Base-by-base conservation (phyloP, 2,888 invertebrate species). In the Melipona beecheii region DNA sequence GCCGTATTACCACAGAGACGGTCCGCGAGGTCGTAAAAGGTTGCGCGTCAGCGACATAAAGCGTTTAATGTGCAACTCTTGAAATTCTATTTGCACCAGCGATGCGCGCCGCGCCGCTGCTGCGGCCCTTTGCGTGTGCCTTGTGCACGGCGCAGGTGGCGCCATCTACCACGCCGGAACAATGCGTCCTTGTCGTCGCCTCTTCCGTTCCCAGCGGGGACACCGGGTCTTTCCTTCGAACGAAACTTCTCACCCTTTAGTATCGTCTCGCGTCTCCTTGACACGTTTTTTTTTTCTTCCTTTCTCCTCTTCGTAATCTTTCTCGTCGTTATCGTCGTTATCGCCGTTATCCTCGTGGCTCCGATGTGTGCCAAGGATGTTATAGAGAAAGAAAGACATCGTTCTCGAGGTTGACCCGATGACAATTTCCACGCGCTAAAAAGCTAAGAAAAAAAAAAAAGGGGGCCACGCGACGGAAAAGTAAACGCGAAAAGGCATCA, bases 1-100 rank as follows among this genome's bases (percentile, higher is more conserved):
- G 82, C 72, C 70, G 86, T 89, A 90, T 89, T 88, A 86, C 89
- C 89, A 86, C 88, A 90, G 90, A 88, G 89, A 88, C 90, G 87
- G 54, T 74, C 86, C 90, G 85, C 86, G 86, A 88, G 89, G 83
- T 89, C 89, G 89, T 89, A 89, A 89, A 89, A 90, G 88, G 89
- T 90, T 90, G 90, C 87, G 87, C 87, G 82, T 70, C 77, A 70
- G 81, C 90, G 89, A 84, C 87, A 90, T 89, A 90, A 90, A 89
- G 89, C 86, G 89, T 89, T 89, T 89, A 89, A 89, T 86, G 90
- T 85, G 90, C 87, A 78, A 88, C 89, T 90, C 89, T 90, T 90
- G 89, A 89, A 89, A 88, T 89, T 90, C 89, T 89, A 90, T 89
- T 89, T 89, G 90, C 90, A 87, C 86, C 84, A 84, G n/a, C 68